phyloP scores from a whole-genome alignment of 2,113 vertebrate genomes.

The Lophotis ruficrista region DNA sequence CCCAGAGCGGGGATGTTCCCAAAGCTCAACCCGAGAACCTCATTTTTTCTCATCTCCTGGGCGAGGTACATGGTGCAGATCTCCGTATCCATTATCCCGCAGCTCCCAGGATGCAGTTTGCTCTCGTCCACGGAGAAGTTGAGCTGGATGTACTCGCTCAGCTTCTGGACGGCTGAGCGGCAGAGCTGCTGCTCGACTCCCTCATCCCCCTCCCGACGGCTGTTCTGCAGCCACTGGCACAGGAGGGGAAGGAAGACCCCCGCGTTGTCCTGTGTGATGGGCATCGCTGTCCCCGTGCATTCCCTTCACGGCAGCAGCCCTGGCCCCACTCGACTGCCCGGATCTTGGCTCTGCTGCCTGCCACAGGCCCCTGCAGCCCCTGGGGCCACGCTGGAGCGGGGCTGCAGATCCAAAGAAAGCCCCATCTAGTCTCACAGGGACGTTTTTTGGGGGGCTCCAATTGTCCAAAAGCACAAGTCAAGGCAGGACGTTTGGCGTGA shows the following conservation, averaged over 20 bases:
- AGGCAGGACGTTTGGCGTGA: neutral
- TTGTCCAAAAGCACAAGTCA: neutral
- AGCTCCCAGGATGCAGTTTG: conserved; percentile 19
- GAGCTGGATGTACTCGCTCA: conserved; percentile 92
- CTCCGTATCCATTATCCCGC: conserved; percentile 78
- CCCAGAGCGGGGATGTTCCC: conserved; percentile 95
- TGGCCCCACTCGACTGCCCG: neutral
- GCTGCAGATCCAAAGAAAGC: neutral
- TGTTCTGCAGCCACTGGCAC: conserved; percentile 85
- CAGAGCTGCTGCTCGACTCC: conserved; percentile 77
- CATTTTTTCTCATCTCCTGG: conserved; percentile 75
- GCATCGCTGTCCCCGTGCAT: conserved; percentile 80
- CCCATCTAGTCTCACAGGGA: neutral
- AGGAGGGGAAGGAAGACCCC: conserved; percentile 86
- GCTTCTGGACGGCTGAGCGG: conserved; percentile 87
- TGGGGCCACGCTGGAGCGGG: neutral
- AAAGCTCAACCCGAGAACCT: conserved; percentile 90
- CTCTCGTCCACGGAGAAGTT: conserved; percentile 85
- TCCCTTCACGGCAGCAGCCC: conserved; percentile 73
- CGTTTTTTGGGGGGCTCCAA: neutral
- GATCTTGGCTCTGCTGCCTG: neutral
- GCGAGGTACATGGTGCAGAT: conserved; percentile 86
- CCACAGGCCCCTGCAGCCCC: neutral
- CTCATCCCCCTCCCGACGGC: conserved; percentile 63
- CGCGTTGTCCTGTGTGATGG: conserved; percentile 95